Conservation (phyloP, 2,888 invertebrate genomes). For the Sinopyrophorus schimmeli region DNA sequence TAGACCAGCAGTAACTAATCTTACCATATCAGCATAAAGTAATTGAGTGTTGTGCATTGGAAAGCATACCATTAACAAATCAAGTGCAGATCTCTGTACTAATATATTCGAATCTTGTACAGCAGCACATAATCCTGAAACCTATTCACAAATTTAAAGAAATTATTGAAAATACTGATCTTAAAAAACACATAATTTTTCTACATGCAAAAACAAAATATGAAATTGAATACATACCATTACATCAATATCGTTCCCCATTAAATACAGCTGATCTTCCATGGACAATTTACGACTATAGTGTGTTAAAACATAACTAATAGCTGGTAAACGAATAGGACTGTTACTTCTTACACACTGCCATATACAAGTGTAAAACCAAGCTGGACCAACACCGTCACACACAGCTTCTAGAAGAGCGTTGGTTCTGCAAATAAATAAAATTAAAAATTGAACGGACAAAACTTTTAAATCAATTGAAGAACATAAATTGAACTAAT, state of each 20-base stretch:
- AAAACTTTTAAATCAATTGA: no score
- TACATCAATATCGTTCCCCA: slow-evolving; percentile 81
- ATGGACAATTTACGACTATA: slow-evolving; percentile 77
- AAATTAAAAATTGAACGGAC: no score
- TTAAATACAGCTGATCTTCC: slow-evolving; percentile 80
- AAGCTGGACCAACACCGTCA: slow-evolving; percentile 72
- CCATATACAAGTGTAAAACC: slow-evolving; percentile 89
- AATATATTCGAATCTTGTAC: slow-evolving; percentile 79
- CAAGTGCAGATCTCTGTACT: slow-evolving; percentile 83
- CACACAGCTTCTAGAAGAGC: slow-evolving; percentile 70
- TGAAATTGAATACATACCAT: slow-evolving; percentile 65
- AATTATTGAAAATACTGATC: background rate
- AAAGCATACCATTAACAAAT: slow-evolving; percentile 79
- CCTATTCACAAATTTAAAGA: slow-evolving; percentile 52
- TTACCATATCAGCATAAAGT: slow-evolving; percentile 68
- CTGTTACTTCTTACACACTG: slow-evolving; percentile 82
- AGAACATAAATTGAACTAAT: no score
- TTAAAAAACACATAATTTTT: background rate
- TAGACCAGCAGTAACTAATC: slow-evolving; percentile 73
- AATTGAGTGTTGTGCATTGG: slow-evolving; percentile 81
- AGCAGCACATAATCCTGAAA: slow-evolving; percentile 75
- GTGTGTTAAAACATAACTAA: slow-evolving; percentile 77
- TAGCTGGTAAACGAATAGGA: slow-evolving; percentile 78
- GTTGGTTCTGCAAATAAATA: slow-evolving; percentile 59
- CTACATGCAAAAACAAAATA: slow-evolving; percentile 23